These are phyloP conservation scores for Ormyrus nitidulus DNA, from an alignment of 2,888 invertebrate species.

Conservation along the genomic window DNA sequence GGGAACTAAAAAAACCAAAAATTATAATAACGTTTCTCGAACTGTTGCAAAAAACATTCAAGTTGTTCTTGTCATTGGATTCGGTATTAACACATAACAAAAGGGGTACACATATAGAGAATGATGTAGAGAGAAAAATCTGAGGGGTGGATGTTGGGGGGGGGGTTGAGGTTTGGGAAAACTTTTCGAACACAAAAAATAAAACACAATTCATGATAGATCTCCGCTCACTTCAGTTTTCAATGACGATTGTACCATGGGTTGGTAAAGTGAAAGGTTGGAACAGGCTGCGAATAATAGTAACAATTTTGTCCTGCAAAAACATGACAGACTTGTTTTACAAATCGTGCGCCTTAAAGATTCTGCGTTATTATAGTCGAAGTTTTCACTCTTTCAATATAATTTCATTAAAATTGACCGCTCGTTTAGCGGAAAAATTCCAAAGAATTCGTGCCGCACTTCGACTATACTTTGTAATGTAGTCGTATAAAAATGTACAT, in stretches of 20 bases:
- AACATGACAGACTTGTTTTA: slow-evolving; percentile 58
- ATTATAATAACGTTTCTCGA: neutral
- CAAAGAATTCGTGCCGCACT: neutral
- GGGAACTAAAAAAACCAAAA: slow-evolving; percentile 30
- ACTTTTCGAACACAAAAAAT: slow-evolving; percentile 42
- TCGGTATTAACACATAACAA: slow-evolving; percentile 33
- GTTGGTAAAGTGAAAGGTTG: slow-evolving; percentile 73
- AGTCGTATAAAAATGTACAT: slow-evolving; percentile 13
- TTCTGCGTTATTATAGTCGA: slow-evolving; percentile 29
- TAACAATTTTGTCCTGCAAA: slow-evolving; percentile 72
- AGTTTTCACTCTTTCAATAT: slow-evolving; percentile 3
- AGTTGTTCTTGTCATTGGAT: slow-evolving; percentile 16
- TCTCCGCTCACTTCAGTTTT: slow-evolving; percentile 61
- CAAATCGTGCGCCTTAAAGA: slow-evolving; percentile 23
- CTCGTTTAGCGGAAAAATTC: too few species aligned
- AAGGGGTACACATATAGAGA: slow-evolving; percentile 9
- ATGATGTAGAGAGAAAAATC: neutral
- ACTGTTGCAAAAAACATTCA: neutral
- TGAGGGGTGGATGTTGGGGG: neutral
- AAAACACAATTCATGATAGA: slow-evolving; percentile 51
- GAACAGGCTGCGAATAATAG: slow-evolving; percentile 75
- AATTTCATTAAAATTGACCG: too few species aligned
- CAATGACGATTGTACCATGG: slow-evolving; percentile 75
- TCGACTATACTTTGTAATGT: slow-evolving; percentile 34
- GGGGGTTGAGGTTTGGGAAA: slow-evolving; percentile 5